Evolutionary conservation across 2,888 invertebrate genomes (phyloP).

Genomic region (Congeria kusceri): DNA sequence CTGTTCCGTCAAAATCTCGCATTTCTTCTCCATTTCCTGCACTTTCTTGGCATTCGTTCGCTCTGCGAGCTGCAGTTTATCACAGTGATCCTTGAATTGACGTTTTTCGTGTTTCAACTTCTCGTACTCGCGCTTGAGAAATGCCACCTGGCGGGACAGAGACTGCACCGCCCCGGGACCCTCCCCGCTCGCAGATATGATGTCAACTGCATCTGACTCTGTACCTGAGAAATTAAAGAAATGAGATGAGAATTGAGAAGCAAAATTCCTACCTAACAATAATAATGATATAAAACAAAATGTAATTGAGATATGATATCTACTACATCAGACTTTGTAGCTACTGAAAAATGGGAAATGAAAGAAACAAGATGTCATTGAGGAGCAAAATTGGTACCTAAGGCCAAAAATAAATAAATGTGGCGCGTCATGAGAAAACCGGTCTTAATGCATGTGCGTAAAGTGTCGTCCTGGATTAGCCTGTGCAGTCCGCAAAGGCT

Average conservation of each 20-base stretch:
- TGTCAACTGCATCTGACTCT: conserved; percentile 74
- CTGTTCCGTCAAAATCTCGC: conserved; percentile 65
- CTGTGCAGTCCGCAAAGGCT: too few relatives aligned
- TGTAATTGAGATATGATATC: too few relatives aligned
- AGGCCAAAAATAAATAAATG: too few relatives aligned
- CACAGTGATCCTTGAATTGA: conserved; percentile 70
- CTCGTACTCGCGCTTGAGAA: conserved; percentile 80
- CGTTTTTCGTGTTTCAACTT: conserved; percentile 76
- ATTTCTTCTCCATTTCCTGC: conserved; percentile 59
- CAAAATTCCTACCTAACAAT: too few relatives aligned
- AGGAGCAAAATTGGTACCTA: too few relatives aligned
- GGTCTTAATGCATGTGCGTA: too few relatives aligned
- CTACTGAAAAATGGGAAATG: too few relatives aligned
- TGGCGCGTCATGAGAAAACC: too few relatives aligned
- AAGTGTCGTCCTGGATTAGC: too few relatives aligned
- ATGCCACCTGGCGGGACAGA: conserved; percentile 76
- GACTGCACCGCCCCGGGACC: conserved; percentile 68
- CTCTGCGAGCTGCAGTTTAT: conserved; percentile 68
- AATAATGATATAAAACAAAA: not conserved
- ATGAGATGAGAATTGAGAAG: too few relatives aligned
- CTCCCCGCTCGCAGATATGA: conserved; percentile 70
- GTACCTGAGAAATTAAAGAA: conserved; percentile 68
- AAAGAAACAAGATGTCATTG: too few relatives aligned
- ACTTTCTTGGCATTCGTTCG: conserved; percentile 63
- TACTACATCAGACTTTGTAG: too few relatives aligned